Base-by-base conservation (phyloP, 2,797 vertebrate species). In the Cynopterus sphinx region DNA sequence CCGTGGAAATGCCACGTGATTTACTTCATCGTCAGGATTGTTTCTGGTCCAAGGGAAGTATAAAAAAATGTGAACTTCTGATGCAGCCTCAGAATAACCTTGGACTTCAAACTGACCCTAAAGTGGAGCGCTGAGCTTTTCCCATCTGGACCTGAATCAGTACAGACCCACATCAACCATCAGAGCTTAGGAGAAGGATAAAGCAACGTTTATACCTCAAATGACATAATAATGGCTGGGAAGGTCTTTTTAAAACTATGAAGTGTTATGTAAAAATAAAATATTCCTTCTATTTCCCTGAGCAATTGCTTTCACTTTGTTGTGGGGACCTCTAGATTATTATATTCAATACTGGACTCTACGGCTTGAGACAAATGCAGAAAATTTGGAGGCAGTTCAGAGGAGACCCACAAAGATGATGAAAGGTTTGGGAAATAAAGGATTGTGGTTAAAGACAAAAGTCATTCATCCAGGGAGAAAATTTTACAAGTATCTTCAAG, bases 341-440 rank as follows among this genome's bases (percentile, higher is more conserved):
- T 93, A 61, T 28, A 65, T 65, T 78, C 22, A 39, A 53, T 61
- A 36, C 36, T 93, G 31, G 82, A 79, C 71, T 91, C 75, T 10
- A 21, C 2, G 55, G 9, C 36, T 90, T 68, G 22, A 89, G 43
- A 82, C 68, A 95, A 91, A 96, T 91, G 65, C 70, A 70, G 55
- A 89, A 75, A 65, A 92, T 46, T 49, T 91, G 87, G 81, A 95
- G 57, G 55, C 31, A 94, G 39, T 90, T 95, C 75, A 95, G 61
- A 96, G 67, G 41, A 79, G 55, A 97, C 61, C 82, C 74, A 94
- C 57, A 87, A 87, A 89, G 89, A 92, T 91, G 79, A 96, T 96
- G 55, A 96, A 96, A 65, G 68, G 57, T 28, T 93, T 96, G 61
- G 55, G 84, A 93, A 89, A 86, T 61, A 94, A 88, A 94, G 46